phyloP scores from a whole-genome alignment of 2,888 invertebrate genomes.

The Tyria jacobaeae region DNA sequence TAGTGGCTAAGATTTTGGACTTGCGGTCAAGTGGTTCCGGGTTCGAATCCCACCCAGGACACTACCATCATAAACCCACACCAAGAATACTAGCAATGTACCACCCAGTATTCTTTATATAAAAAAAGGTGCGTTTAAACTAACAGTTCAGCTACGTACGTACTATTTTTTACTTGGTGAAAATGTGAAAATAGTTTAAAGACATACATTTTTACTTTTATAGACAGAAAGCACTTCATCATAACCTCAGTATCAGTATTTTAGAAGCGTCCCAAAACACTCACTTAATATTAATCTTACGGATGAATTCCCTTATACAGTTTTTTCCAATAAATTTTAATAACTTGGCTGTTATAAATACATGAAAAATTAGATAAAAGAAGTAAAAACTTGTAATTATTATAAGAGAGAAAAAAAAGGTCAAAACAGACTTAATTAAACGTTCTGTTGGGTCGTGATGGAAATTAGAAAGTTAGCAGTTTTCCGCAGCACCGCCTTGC shows the following conservation, averaged over 20 bases:
- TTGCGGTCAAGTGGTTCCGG: no score
- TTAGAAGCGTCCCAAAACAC: background rate
- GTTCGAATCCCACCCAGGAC: no score
- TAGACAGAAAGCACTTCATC: background rate
- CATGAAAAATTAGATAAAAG: slow-evolving; percentile 63
- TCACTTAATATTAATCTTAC: slow-evolving; percentile 2
- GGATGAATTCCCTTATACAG: background rate
- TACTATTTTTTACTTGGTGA: background rate
- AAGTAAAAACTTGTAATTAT: slow-evolving; percentile 63
- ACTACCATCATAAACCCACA: no score
- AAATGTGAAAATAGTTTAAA: background rate
- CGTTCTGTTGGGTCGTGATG: slow-evolving; percentile 56
- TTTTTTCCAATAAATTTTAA: slow-evolving; percentile 32
- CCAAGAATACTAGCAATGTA: no score
- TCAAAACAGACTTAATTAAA: slow-evolving; percentile 62
- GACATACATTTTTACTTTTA: background rate
- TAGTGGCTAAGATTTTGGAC: no score
- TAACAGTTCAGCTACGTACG: no score
- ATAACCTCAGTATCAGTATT: background rate
- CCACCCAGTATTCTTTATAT: no score
- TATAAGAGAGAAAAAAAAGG: slow-evolving; percentile 53
- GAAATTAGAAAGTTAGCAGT: slow-evolving; percentile 61
- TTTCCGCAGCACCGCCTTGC: slow-evolving; percentile 46
- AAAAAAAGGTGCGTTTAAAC: no score
- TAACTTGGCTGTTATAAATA: slow-evolving; percentile 48